These are phyloP conservation scores for Bradypus variegatus DNA, from an alignment of 2,797 vertebrate genomes.

Conservation along the genomic window DNA sequence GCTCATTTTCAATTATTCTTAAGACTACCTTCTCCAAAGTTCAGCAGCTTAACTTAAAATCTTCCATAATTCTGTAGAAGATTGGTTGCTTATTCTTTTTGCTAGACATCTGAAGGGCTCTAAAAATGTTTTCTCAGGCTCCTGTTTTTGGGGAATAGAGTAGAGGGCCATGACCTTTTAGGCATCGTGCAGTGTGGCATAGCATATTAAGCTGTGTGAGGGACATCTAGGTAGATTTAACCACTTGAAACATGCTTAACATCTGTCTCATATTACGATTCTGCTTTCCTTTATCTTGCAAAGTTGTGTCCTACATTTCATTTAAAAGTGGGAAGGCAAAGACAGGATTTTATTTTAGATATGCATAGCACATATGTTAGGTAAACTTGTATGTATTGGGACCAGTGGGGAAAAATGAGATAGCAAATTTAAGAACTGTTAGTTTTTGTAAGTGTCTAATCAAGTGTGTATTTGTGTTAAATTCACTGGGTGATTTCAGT, in stretches of 20 bases:
- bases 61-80: neutral
- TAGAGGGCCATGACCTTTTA: neutral
- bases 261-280: neutral
- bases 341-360: neutral
- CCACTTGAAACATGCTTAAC: neutral
- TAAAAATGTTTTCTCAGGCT: neutral
- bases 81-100: neutral
- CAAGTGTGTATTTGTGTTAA: slow-evolving; percentile 10
- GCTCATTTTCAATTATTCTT: neutral
- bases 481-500: neutral
- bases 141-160: neutral
- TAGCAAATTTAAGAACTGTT: slow-evolving; percentile 19
- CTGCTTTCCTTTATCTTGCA: slow-evolving; percentile 24
- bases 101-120: neutral
- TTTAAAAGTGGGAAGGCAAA: slow-evolving; percentile 30
- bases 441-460: neutral
- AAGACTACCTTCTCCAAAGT: neutral
- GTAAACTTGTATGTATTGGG: neutral
- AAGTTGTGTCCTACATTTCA: slow-evolving; percentile 22
- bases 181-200: neutral
- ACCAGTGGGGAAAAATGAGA: neutral
- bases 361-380: neutral
- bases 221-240: neutral
- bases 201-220: neutral
- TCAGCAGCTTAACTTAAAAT: slow-evolving; percentile 31